Evolutionary conservation across 2,888 invertebrate genomes (phyloP), one percentile per base, ranked within the genome.

Genomic region (Megaustenia siamemsis): DNA sequence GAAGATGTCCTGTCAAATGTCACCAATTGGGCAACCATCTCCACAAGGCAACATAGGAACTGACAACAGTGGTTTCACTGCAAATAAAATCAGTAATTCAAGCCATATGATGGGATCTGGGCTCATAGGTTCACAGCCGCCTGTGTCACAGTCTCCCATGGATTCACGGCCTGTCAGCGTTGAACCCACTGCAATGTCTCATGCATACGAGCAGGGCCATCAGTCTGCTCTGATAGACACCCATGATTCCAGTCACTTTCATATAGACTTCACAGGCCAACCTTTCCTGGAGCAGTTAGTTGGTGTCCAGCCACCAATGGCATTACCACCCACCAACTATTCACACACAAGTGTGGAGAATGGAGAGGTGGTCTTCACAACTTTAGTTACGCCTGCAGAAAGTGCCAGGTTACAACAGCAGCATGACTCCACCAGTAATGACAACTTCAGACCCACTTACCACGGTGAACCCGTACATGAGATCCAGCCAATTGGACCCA

Each of bases 251-350:
- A n/a, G 32, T 28, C 85, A 85, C 18, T 85, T 85, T 45, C 81
- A 75, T 32, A 68, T 85, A 56, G 85, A 85, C 75, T 85, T 85
- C 73, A 35, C 49, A 24, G 81, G 76, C 35, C 86, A 86, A 49
- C 87, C 88, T 66, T 88, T 88, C 80, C 82, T 88, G 83, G 88
- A 88, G 35, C 87, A 87, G 73, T 83, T 88, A 43, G 86, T 83
- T 24, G 84, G 84, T 53, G 86, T 82, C 35, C 86, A 86, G 77
- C 84, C 84, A 21, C 71, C 77, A 8, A 35, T 80, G 66, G 69
- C 76, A n/a, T 60, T 87, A 21, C 79, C 56, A 1, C 49, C 84
- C 32, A 32, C 56, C 40, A 76, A 77, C 24, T 76, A 53, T 45
- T 21, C 68, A n/a, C 84, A 78, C 35, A 28, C 56, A 1, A 73